Base-by-base conservation (phyloP, 2,888 invertebrate species). In the Polia nebulosa region DNA sequence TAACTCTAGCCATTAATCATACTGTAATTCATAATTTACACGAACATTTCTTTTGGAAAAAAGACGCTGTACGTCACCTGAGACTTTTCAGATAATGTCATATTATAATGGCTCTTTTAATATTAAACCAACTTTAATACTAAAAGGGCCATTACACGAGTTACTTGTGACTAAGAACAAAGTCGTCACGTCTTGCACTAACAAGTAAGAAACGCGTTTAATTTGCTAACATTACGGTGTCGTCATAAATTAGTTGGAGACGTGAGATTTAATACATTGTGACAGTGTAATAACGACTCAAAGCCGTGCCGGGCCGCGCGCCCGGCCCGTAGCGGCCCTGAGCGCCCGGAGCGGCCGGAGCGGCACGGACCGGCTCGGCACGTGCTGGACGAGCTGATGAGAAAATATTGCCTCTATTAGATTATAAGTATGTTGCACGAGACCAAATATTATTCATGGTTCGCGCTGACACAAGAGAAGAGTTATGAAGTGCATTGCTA, bases 171-270 rank as follows among this genome's bases (percentile, higher is more conserved):
- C 15, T 72, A 34, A 39, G 36, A 55, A 49, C 22, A 44, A 59
- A 49, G 45, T 55, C 59, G 9, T 53, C 78, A 72, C 73, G 49
- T 78, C n/a, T 47, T 11, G 17, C 36, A 55, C 49, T 45, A 67
- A 58, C 44, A 27, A 67, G 64, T 49, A 72, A 59, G 78, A 63
- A 62, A 27, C 22, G 45, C 57, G 57, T 60, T 65, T 74, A 68
- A 81, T 83, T 81, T 78, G 39, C 70, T 59, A 59, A 55, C 74
- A 51, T 75, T 69, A 64, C 25, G 51, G 64, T 67, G 81, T 59
- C 71, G 36, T 67, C 64, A 81, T 81, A 78, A 81, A 78, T 81
- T 81, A 66, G 76, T 75, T 27, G 34, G 58, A 52, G 72, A 65
- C 62, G 62, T 53, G 62, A 60, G 76, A 80, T 80, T 61, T 69